These are phyloP conservation scores for Toxonevra muliebris DNA, from an alignment of 2,888 invertebrate genomes.

Conservation along the genomic window DNA sequence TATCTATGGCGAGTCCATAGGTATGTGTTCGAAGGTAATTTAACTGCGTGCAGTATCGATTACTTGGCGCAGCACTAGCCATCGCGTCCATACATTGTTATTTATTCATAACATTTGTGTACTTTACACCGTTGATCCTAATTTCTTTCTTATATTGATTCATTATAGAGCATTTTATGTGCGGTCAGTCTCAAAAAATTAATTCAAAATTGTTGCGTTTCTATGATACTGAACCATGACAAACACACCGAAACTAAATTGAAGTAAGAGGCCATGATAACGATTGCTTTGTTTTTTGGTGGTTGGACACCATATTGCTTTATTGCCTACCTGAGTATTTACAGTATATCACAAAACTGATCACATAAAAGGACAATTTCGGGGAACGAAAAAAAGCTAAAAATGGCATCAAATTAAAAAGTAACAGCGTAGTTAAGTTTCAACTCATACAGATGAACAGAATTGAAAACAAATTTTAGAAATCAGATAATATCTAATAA, in stretches of 20 bases:
- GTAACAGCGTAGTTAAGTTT: too few species aligned
- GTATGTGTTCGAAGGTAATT: too few species aligned
- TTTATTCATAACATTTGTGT: constrained; percentile 66
- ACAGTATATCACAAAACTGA: too few species aligned
- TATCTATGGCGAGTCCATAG: too few species aligned
- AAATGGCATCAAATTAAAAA: too few species aligned
- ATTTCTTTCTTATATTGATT: constrained; percentile 71
- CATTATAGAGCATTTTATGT: constrained; percentile 69
- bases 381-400: too few species aligned
- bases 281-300: constrained; percentile 70
- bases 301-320: constrained; percentile 85
- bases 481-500: too few species aligned
- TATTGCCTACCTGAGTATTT: constrained; percentile 81
- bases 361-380: too few species aligned
- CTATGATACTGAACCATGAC: constrained; percentile 64
- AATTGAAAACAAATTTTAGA: too few species aligned
- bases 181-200: constrained; percentile 71
- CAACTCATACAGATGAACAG: too few species aligned
- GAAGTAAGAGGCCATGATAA: constrained; percentile 70
- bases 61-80: constrained; percentile 66
- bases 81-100: constrained; percentile 66
- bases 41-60: constrained; percentile 68
- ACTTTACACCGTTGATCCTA: constrained; percentile 66
- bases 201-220: constrained; percentile 69
- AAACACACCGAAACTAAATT: constrained; percentile 67